Evolutionary conservation across 2,797 vertebrate genomes (phyloP).

Genomic region (Rousettus madagascariensis): DNA sequence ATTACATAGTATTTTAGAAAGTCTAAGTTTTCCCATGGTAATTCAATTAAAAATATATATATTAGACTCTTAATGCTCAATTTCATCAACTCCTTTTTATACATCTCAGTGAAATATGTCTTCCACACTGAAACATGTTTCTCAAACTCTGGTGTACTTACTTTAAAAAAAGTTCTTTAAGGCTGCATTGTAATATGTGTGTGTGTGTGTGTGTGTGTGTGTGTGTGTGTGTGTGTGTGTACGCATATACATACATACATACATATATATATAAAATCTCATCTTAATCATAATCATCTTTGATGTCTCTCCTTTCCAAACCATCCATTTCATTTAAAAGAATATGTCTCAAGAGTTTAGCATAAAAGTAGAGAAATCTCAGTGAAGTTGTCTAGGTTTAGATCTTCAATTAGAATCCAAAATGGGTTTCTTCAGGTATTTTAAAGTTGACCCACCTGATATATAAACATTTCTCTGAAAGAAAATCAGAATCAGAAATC

Average conservation of each 20-base stretch:
- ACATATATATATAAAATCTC: too few relatives aligned
- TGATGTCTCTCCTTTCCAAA: neutral
- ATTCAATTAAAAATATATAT: neutral
- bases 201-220: too few relatives aligned
- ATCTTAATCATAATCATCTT: neutral
- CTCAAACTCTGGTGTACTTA: neutral
- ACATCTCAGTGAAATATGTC: neutral
- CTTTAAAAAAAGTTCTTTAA: neutral
- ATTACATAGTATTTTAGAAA: neutral
- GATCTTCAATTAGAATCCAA: neutral
- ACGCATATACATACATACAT: too few relatives aligned
- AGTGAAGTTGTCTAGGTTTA: neutral
- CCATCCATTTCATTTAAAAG: neutral
- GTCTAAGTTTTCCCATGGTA: neutral
- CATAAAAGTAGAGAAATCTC: neutral
- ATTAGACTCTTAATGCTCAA: neutral
- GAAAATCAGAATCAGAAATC: neutral
- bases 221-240: too few relatives aligned
- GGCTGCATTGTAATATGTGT: neutral
- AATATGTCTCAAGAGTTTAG: neutral
- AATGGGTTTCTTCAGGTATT: neutral
- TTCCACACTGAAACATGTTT: neutral
- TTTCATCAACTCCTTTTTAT: neutral
- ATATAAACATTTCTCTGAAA: neutral
- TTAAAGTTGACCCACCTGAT: neutral